Evolutionary conservation across 2,888 invertebrate genomes (phyloP), one percentile per base, ranked within the genome.

Genomic region (Xylota segnis): DNA sequence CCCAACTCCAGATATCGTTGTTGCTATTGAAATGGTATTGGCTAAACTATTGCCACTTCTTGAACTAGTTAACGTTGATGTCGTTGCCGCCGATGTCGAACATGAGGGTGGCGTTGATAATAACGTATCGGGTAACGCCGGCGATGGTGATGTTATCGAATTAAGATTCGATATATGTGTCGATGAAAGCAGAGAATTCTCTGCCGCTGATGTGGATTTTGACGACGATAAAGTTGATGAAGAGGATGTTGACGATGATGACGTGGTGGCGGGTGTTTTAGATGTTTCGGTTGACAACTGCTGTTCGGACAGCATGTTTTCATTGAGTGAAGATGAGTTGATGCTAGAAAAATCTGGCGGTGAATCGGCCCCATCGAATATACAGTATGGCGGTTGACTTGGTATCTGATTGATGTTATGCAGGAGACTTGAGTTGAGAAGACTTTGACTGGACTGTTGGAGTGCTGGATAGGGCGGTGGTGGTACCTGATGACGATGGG

Each of bases 131-230:
- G 92, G 92, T 87, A 92, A 91, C 88, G 92, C 91, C 87, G 92
- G 91, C 16, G 92, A 91, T 40, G 92, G 92, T 70, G 92, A 92
- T 74, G 92, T 92, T 88, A 92, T 92, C 87, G 92, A 91, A 88
- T 92, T 92, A 76, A 92, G 90, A 87, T 91, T 92, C 50, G 92
- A 92, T 81, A 91, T 87, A 86, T 90, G 89, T 61, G 92, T 89
- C 18, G 90, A 76, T 54, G 89, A 81, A 52, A 90, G 89, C 43
- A 89, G 88, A 59, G 91, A 89, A 27, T 77, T 89, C 52, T 88
- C 87, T 47, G 78, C 61, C 50, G 88, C 65, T 37, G 88, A 29
- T 61, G 82, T 61, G 58, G 71, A 29, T 68, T 65, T 66, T 47
- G 87, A 56, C 70, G 87, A 77, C 40, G 79, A 82, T 7, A 87